Conservation (phyloP, 37 sponge, comb jelly and placozoan species). For the Agelas oroides region DNA sequence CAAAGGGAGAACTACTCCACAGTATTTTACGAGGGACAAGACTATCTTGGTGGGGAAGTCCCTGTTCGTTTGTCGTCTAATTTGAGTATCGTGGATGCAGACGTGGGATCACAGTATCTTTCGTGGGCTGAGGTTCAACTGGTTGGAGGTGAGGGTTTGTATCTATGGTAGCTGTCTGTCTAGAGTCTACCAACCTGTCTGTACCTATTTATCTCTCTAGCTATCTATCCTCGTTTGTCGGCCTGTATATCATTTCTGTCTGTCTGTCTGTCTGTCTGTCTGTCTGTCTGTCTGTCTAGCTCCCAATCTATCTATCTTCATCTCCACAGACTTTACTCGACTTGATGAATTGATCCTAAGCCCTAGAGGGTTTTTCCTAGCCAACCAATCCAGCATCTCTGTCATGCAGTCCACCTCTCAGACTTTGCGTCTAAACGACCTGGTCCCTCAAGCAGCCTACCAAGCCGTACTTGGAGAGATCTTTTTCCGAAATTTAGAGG, state of each 20-base stretch:
- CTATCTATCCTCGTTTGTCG: background rate
- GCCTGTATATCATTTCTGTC: no score
- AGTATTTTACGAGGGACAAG: constrained; percentile 16
- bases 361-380: background rate
- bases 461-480: constrained; percentile 15
- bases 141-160: constrained; percentile 27
- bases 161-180: background rate
- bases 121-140: background rate
- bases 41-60: constrained; percentile 12
- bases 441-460: constrained; percentile 18
- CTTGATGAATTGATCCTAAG: constrained; percentile 11
- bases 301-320: background rate
- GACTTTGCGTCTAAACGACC: constrained; percentile 1
- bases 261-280: no score
- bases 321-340: background rate
- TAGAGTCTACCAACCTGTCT: background rate
- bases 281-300: background rate
- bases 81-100: constrained; percentile 36
- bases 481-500: constrained; percentile 42
- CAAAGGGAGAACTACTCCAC: background rate
- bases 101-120: constrained; percentile 31
- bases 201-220: background rate
- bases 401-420: background rate
- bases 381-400: background rate
- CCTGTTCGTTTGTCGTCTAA: constrained; percentile 40